Conservation (phyloP, 2,888 invertebrate species). For the Sesia apiformis region DNA sequence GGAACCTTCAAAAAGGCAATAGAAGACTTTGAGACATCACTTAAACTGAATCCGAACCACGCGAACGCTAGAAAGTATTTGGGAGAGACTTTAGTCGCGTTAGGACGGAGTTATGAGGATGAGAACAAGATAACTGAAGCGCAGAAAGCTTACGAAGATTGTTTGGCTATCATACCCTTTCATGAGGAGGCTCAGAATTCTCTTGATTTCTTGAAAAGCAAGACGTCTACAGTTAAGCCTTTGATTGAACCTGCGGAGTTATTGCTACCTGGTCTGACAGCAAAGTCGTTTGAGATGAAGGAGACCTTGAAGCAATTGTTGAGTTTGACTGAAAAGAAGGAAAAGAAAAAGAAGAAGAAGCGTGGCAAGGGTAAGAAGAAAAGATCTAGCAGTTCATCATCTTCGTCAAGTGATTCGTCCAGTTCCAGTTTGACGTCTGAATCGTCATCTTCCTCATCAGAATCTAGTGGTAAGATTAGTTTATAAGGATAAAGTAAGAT, state of each 20-base stretch:
- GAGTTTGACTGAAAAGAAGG: slow-evolving; percentile 77
- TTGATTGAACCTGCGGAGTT: slow-evolving; percentile 78
- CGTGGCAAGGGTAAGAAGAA: slow-evolving; percentile 79
- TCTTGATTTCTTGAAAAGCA: slow-evolving; percentile 85
- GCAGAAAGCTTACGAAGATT: slow-evolving; percentile 88
- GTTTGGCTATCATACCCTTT: slow-evolving; percentile 86
- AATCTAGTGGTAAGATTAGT: slow-evolving; percentile 56
- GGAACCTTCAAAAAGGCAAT: slow-evolving; percentile 95
- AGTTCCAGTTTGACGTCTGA: slow-evolving; percentile 76
- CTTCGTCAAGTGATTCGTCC: slow-evolving; percentile 80
- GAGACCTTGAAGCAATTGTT: slow-evolving; percentile 79
- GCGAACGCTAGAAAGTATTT: slow-evolving; percentile 95
- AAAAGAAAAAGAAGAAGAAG: slow-evolving; percentile 79
- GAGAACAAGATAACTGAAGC: slow-evolving; percentile 90
- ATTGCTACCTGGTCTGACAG: slow-evolving; percentile 74
- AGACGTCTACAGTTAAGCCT: slow-evolving; percentile 72
- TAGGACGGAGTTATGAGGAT: slow-evolving; percentile 91
- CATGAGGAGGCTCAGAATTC: slow-evolving; percentile 92
- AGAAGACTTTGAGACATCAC: slow-evolving; percentile 93
- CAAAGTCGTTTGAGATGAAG: slow-evolving; percentile 76
- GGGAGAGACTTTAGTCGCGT: slow-evolving; percentile 92
- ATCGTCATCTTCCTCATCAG: slow-evolving; percentile 75
- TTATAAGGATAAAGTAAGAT: neutral
- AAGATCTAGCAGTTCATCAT: slow-evolving; percentile 78
- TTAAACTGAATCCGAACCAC: slow-evolving; percentile 91